Conservation (phyloP, 2,797 vertebrate species). For the Darevskia nairensis region DNA sequence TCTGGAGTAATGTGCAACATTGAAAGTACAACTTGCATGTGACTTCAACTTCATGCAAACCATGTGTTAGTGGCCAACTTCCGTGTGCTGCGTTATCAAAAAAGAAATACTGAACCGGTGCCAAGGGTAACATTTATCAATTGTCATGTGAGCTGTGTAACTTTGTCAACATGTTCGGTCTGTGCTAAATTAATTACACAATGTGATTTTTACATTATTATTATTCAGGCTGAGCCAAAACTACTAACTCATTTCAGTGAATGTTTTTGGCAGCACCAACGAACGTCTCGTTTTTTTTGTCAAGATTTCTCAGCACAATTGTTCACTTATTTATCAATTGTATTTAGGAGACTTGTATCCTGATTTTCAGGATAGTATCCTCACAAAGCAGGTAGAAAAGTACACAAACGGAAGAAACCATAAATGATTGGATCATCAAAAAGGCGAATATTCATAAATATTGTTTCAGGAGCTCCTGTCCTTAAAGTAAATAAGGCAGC, state of each 20-base stretch:
- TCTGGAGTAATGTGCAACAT: slow-evolving; percentile 1
- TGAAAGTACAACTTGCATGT: slow-evolving; percentile 18
- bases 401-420: too few relatives aligned
- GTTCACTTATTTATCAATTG: not conserved
- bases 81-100: not conserved
- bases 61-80: not conserved
- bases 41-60: slow-evolving; percentile 40
- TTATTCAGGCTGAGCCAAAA: not conserved
- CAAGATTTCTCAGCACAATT: not conserved
- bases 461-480: too few relatives aligned
- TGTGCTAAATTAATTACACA: not conserved
- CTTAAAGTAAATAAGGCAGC: not conserved
- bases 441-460: too few relatives aligned
- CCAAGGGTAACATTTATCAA: not conserved
- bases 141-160: accelerated
- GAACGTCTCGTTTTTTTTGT: not conserved
- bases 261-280: not conserved
- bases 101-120: slow-evolving; percentile 8
- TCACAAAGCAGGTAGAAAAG: too few relatives aligned
- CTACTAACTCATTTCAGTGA: not conserved
- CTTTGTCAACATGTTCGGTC: not conserved
- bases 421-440: too few relatives aligned
- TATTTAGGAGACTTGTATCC: too few relatives aligned
- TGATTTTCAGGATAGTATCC: too few relatives aligned
- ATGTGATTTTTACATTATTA: accelerated